Evolutionary conservation across 2,888 invertebrate species (phyloP), one percentile per base, ranked within the genome.

Genomic region (Seladonia tumulorum): DNA sequence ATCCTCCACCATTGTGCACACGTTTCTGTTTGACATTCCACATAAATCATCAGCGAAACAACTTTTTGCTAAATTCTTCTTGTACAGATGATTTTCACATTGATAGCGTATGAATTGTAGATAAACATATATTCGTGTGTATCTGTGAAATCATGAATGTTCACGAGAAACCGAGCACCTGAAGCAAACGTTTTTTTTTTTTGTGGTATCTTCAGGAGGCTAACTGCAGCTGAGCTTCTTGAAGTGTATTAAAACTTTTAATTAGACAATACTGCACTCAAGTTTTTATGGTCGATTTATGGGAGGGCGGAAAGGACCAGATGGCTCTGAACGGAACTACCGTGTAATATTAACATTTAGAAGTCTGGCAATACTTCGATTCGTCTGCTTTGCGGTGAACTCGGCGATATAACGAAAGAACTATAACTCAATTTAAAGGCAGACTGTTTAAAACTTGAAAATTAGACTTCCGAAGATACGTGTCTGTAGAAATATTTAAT

Each of bases 211-310:
- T 18, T 8, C 35, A 10, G 35, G 7, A 22, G 35, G 35, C 35
- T 35, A 18, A 29, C 35, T 35, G 66, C 35, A 66, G 66, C 35
- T 29, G 35, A 66, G 66, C 66, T 66, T 22, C 66, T 35, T 35
- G 18, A 35, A 66, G 66, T 66, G 66, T 22, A 66, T 66, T 35
- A 35, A 66, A 66, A 66, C 35, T 66, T 66, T 66, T 66, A 66
- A 66, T 66, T 66, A 35, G 66, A 66, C 29, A 66, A 66, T 35
- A 66, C 35, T 35, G 66, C 29, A 35, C 35, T 66, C 18, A 66
- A 35, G 16, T 66, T 66, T 66, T 66, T 35, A 66, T 39, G 66
- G 18, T 66, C 22, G 18, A 66, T 66, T 35, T 66, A 66, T 35
- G 22, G 66, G 35, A 18, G 35, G 35, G 5, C 2, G 66, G 22